Evolutionary conservation across 2,113 vertebrate genomes (phyloP).

Genomic region (Sula dactylatra): DNA sequence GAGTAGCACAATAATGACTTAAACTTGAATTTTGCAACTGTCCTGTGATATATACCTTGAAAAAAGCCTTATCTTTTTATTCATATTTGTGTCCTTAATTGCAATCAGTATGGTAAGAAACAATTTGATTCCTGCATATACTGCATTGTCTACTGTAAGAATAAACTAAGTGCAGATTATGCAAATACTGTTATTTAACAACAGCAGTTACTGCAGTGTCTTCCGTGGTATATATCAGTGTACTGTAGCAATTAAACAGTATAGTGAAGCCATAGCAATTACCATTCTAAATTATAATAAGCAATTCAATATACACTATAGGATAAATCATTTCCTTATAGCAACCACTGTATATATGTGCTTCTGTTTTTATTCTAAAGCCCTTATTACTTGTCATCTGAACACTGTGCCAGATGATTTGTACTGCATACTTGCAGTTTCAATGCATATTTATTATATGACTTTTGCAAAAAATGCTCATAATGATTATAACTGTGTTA

Average conservation of each 20-base stretch:
- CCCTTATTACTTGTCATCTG: constrained; percentile 47
- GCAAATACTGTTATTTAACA: constrained; percentile 24
- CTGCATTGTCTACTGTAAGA: neutral
- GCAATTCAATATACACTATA: constrained; percentile 27
- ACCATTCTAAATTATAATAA: constrained; percentile 68
- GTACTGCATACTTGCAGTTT: neutral
- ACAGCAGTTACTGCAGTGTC: constrained; percentile 31
- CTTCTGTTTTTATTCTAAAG: constrained; percentile 10
- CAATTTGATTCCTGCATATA: neutral
- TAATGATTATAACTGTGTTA: constrained; percentile 58
- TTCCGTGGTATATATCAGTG: constrained; percentile 27
- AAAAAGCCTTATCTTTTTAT: constrained; percentile 26
- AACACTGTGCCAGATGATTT: constrained; percentile 50
- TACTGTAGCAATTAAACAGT: constrained; percentile 40
- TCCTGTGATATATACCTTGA: neutral
- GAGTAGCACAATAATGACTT: neutral
- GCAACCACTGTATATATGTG: neutral
- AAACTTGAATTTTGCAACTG: constrained; percentile 6
- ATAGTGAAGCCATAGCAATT: constrained; percentile 13
- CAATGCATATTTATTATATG: constrained; percentile 43
- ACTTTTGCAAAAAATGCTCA: constrained; percentile 11
- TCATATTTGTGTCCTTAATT: constrained; percentile 57
- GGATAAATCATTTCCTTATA: constrained; percentile 62
- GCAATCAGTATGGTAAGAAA: constrained; percentile 53
- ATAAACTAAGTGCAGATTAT: constrained; percentile 28